Evolutionary conservation across 1,140 invertebrate genomes (phyloP).

Genomic region (Chrysomallon squamiferum): DNA sequence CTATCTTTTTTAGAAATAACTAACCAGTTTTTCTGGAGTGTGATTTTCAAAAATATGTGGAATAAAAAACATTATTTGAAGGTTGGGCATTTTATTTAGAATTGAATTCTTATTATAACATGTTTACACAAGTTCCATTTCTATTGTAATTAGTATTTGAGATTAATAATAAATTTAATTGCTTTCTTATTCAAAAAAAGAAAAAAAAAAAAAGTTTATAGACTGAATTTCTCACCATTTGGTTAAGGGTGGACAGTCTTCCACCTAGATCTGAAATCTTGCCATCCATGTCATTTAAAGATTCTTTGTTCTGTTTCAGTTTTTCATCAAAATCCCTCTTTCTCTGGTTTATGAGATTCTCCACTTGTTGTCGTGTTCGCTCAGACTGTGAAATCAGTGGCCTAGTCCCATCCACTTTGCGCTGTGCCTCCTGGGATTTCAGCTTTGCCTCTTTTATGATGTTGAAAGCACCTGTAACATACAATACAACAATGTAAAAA

Average conservation of each 20-base stretch:
- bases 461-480: constrained; percentile 77
- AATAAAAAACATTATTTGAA: too few relatives aligned
- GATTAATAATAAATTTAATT: too few relatives aligned
- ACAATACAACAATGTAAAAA: too few relatives aligned
- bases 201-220: too few relatives aligned
- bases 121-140: too few relatives aligned
- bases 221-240: constrained; percentile 67
- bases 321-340: constrained; percentile 74
- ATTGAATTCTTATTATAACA: too few relatives aligned
- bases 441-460: constrained; percentile 82
- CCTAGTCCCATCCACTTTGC: constrained; percentile 66
- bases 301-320: constrained; percentile 70
- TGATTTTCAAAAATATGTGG: too few relatives aligned
- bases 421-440: constrained; percentile 73
- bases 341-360: constrained; percentile 74
- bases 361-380: constrained; percentile 76
- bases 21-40: too few relatives aligned
- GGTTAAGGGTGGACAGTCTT: constrained; percentile 84
- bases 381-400: constrained; percentile 77
- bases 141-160: too few relatives aligned
- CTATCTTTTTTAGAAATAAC: too few relatives aligned
- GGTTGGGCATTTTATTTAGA: too few relatives aligned
- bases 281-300: constrained; percentile 71
- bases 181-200: too few relatives aligned
- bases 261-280: constrained; percentile 74